Conservation (phyloP, 2,797 vertebrate genomes). For the Knipowitschia caucasica region DNA sequence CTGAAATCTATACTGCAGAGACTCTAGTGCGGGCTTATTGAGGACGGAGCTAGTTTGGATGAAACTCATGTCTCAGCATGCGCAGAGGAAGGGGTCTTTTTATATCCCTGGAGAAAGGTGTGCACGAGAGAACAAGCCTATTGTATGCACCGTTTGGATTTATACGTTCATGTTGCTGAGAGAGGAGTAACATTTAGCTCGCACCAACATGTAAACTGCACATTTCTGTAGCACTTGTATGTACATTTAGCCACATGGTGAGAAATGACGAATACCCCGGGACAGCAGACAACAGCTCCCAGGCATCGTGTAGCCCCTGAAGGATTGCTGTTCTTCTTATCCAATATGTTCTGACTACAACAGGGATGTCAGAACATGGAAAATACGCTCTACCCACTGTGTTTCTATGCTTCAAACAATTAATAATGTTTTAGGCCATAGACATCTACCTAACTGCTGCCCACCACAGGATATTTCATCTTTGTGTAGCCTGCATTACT, state of each 20-base stretch:
- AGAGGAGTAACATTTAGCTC: conserved; percentile 61
- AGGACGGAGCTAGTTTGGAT: conserved; percentile 68
- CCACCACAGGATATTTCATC: conserved; percentile 13
- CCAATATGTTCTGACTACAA: conserved; percentile 75
- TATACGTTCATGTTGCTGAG: conserved; percentile 52
- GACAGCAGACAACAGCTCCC: conserved; percentile 65
- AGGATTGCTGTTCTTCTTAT: conserved; percentile 67
- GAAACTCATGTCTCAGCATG: conserved; percentile 66
- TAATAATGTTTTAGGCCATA: conserved; percentile 59
- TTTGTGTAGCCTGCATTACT: not conserved
- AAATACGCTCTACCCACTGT: conserved; percentile 61
- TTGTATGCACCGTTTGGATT: conserved; percentile 43
- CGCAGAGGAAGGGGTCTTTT: conserved; percentile 62
- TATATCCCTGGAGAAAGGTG: conserved; percentile 66
- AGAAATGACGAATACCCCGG: conserved; percentile 52
- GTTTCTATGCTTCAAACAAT: conserved; percentile 61
- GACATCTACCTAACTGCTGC: conserved; percentile 64
- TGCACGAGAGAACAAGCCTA: conserved; percentile 58
- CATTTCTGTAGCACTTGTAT: conserved; percentile 25
- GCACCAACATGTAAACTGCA: conserved; percentile 41
- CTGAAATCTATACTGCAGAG: conserved; percentile 64
- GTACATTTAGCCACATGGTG: conserved; percentile 34
- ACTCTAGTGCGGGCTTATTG: conserved; percentile 63
- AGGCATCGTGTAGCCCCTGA: conserved; percentile 67
- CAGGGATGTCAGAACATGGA: conserved; percentile 64